These are phyloP conservation scores for Elgonia sp. DNA, from an alignment of 2,888 invertebrate species.

Conservation along the genomic window DNA sequence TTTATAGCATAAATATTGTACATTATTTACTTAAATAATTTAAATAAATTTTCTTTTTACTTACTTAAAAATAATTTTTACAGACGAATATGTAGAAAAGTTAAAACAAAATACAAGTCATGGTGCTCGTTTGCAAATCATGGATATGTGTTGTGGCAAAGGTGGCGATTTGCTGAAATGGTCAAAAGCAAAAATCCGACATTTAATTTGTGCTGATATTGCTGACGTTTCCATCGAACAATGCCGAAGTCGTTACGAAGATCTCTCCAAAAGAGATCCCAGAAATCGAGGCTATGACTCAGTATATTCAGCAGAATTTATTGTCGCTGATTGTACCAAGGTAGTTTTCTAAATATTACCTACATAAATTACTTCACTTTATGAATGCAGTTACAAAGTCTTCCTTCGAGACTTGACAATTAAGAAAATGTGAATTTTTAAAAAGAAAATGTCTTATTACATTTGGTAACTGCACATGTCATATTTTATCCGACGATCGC, in stretches of 20 bases:
- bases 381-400: too few species aligned
- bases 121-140: conserved; percentile 91
- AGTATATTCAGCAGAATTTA: conserved; percentile 95
- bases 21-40: conserved; percentile 31
- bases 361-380: too few species aligned
- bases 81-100: conserved; percentile 89
- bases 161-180: conserved; percentile 99
- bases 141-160: conserved; percentile 99
- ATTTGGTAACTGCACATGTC: conserved; percentile 45
- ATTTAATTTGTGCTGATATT: conserved; percentile 96
- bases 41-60: too few species aligned
- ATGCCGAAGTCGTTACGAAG: conserved; percentile 94
- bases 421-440: conserved; percentile 67
- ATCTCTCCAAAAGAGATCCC: conserved; percentile 87
- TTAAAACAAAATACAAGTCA: conserved; percentile 89
- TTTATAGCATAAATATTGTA: background rate
- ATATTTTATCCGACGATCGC: conserved; percentile 57
- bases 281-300: conserved; percentile 77
- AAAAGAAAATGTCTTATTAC: conserved; percentile 74
- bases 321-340: conserved; percentile 97
- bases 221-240: conserved; percentile 97
- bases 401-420: background rate
- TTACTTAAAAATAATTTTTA: too few species aligned
- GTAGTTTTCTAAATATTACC: conserved; percentile 83
- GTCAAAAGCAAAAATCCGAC: conserved; percentile 93